A percentile compares a stretch with the other conserved stretches of the same genome.
Evolutionary conservation across 2,888 invertebrate species (phyloP).

Genomic region (Helicoverpa assulta): DNA sequence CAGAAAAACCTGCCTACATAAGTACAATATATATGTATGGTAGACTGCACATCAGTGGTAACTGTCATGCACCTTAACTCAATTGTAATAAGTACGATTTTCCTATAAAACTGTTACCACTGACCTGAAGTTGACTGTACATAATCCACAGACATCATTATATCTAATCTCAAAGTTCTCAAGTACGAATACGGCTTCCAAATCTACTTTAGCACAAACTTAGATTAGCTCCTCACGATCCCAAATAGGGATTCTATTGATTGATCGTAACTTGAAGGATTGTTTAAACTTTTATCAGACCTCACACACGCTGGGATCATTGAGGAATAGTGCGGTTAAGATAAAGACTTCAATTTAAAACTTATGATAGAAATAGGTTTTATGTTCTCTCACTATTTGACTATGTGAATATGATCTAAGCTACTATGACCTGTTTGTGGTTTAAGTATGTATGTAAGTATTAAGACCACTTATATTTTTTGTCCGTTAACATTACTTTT

Average conservation of each 20-base stretch:
- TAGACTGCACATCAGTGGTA: too few species aligned
- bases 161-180: constrained; percentile 24
- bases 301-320: neutral
- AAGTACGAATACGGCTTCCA: constrained; percentile 21
- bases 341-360: neutral
- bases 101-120: too few species aligned
- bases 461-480: too few species aligned
- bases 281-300: constrained; percentile 26
- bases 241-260: constrained; percentile 35
- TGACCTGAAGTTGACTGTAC: too few species aligned
- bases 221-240: constrained; percentile 28
- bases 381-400: too few species aligned
- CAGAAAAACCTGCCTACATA: neutral
- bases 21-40: neutral
- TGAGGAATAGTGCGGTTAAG: constrained; percentile 1
- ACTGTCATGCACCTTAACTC: too few species aligned
- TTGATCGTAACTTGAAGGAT: constrained; percentile 31
- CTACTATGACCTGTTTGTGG: too few species aligned
- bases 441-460: too few species aligned
- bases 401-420: too few species aligned
- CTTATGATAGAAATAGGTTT: neutral
- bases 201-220: constrained; percentile 32
- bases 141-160: constrained; percentile 19
- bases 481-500: too few species aligned
- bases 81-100: too few species aligned